Evolutionary conservation across 2,797 vertebrate genomes (phyloP).

Genomic region (Pseudopleuronectes americanus): DNA sequence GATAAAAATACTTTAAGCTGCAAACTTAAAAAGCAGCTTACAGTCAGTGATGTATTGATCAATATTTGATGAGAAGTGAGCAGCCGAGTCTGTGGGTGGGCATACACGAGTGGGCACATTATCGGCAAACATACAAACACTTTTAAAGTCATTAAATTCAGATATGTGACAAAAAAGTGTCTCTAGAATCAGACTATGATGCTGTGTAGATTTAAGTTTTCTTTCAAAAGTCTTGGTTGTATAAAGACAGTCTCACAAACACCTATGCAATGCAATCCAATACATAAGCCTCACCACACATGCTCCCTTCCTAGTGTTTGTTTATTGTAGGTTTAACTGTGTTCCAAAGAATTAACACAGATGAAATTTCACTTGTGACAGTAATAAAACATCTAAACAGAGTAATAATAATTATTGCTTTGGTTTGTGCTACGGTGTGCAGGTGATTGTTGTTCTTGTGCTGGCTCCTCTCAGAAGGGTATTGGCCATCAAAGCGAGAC

Average conservation of each 20-base stretch:
- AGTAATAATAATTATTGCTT: neutral
- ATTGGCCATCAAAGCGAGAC: neutral
- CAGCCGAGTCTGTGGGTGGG: too few relatives aligned
- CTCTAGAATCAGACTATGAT: neutral
- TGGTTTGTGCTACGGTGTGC: neutral
- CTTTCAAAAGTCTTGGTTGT: neutral
- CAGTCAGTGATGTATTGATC: too few relatives aligned
- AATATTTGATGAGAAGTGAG: too few relatives aligned
- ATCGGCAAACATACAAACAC: too few relatives aligned
- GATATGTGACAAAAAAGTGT: neutral
- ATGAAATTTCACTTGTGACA: neutral
- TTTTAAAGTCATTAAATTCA: too few relatives aligned
- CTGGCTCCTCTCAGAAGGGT: too few relatives aligned
- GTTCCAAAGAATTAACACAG: neutral
- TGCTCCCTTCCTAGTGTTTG: neutral
- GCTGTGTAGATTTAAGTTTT: neutral
- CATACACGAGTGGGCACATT: too few relatives aligned
- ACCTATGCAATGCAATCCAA: neutral
- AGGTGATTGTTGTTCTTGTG: too few relatives aligned
- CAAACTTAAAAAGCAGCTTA: too few relatives aligned
- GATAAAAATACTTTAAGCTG: neutral
- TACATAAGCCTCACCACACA: neutral
- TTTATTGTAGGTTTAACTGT: neutral
- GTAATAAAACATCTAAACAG: neutral
- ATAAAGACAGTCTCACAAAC: neutral